These are phyloP conservation scores for Pyrrhia umbra DNA, from an alignment of 2,888 invertebrate species.

Conservation along the genomic window DNA sequence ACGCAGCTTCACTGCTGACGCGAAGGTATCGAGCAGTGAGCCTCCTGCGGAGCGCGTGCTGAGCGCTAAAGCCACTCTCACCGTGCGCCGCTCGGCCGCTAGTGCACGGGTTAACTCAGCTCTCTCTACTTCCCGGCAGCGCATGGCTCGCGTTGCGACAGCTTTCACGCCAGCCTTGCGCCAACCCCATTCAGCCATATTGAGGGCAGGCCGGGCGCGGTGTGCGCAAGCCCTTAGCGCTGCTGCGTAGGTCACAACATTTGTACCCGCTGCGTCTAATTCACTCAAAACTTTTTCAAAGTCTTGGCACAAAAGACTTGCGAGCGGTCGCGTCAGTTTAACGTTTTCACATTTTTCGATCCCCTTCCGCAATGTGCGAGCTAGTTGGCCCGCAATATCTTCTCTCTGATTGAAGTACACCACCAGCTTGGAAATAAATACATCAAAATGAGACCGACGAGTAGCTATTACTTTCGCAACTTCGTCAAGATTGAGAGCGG, in stretches of 20 bases:
- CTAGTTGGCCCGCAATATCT: constrained; percentile 64
- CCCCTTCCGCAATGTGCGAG: constrained; percentile 37
- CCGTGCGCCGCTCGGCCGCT: constrained; percentile 67
- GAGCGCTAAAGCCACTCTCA: constrained; percentile 68
- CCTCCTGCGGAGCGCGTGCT: constrained; percentile 26
- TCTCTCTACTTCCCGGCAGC: constrained; percentile 63
- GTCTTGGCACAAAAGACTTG: constrained; percentile 45
- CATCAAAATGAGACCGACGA: constrained; percentile 56
- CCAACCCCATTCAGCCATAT: constrained; percentile 70
- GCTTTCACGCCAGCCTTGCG: constrained; percentile 72
- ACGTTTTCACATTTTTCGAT: constrained; percentile 22
- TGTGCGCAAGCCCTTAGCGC: constrained; percentile 72
- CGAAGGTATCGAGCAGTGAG: constrained; percentile 29
- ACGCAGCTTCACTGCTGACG: constrained; percentile 28
- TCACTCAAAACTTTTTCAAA: constrained; percentile 62
- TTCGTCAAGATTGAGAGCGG: constrained; percentile 61
- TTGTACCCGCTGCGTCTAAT: constrained; percentile 40
- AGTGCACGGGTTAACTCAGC: constrained; percentile 58
- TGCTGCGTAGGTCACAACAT: constrained; percentile 57
- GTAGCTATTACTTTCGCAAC: constrained; percentile 58
- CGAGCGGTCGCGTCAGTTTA: constrained; percentile 52
- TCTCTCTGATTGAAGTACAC: constrained; percentile 75
- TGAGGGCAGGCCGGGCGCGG: constrained; percentile 66
- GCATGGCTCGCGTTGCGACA: constrained; percentile 70
- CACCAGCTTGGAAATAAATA: constrained; percentile 69